Conservation (phyloP, 2,113 vertebrate genomes). For the Cygnus atratus region DNA sequence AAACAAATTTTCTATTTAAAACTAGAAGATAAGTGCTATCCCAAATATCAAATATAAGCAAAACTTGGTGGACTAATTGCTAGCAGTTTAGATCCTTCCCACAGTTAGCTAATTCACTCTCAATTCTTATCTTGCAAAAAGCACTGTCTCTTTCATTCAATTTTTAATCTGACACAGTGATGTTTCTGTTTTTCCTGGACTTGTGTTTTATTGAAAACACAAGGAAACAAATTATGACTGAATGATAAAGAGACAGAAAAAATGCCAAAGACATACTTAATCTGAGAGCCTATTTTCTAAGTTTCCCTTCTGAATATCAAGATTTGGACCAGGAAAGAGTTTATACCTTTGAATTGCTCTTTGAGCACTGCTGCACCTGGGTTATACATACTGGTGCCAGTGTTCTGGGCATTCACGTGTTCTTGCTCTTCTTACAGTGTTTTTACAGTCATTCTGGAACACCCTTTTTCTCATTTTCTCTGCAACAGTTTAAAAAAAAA, state of each 20-base stretch:
- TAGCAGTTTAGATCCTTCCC: not conserved
- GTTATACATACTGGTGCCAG: rapidly evolving
- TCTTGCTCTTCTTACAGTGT: not conserved
- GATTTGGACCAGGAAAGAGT: not conserved
- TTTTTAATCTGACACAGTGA: not conserved
- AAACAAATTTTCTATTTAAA: not conserved
- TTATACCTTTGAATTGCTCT: not conserved
- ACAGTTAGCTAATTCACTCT: not conserved
- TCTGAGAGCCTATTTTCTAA: not conserved
- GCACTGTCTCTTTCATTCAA: not conserved
- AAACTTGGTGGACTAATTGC: not conserved
- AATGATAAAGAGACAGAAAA: conserved; percentile 9
- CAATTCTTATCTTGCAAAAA: not conserved
- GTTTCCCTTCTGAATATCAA: not conserved
- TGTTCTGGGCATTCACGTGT: not conserved
- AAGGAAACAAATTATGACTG: conserved; percentile 2
- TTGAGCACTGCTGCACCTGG: not conserved
- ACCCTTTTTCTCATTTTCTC: not conserved
- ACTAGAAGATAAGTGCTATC: not conserved
- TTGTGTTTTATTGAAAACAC: conserved; percentile 21
- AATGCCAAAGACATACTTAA: not conserved
- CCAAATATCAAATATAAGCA: not conserved
- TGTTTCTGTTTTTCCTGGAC: not conserved
- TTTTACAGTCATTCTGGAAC: not conserved
- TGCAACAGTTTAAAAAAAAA: not conserved